Conservation (phyloP, 2,888 invertebrate genomes). For the Eucriotettix oculatus region DNA sequence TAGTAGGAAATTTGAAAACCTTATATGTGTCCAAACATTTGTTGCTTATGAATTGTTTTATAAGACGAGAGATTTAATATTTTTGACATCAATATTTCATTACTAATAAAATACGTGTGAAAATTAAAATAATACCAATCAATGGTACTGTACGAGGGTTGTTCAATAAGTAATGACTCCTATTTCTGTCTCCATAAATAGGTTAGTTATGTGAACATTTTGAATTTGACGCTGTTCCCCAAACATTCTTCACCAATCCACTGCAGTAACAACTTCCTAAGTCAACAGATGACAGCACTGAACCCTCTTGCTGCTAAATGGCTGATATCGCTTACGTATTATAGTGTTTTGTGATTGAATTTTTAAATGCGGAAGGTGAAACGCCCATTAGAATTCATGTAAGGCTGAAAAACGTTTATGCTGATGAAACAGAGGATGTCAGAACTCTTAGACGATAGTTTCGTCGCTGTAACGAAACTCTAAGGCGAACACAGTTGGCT, state of each 20-base stretch:
- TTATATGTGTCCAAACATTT: no score
- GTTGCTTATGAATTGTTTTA: no score
- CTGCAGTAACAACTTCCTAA: no score
- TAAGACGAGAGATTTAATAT: no score
- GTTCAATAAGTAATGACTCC: background rate
- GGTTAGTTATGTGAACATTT: conserved; percentile 11
- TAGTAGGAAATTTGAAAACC: no score
- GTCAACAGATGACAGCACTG: background rate
- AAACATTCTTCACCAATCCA: background rate
- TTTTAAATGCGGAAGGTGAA: background rate
- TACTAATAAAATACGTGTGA: no score
- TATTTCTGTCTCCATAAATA: background rate
- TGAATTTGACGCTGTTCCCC: background rate
- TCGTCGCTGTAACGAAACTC: no score
- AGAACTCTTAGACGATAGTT: no score
- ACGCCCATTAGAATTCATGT: background rate
- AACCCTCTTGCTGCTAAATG: background rate
- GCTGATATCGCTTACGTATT: background rate
- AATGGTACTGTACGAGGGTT: no score
- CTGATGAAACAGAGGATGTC: background rate
- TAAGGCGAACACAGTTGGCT: no score
- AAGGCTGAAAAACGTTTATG: background rate
- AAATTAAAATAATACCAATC: no score
- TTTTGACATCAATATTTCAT: no score
- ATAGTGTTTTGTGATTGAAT: conserved; percentile 1